These are phyloP conservation scores for Sanderia malayensis DNA, from an alignment of 30 jellyfish, hydroid and myxozoan genomes.

Conservation along the genomic window DNA sequence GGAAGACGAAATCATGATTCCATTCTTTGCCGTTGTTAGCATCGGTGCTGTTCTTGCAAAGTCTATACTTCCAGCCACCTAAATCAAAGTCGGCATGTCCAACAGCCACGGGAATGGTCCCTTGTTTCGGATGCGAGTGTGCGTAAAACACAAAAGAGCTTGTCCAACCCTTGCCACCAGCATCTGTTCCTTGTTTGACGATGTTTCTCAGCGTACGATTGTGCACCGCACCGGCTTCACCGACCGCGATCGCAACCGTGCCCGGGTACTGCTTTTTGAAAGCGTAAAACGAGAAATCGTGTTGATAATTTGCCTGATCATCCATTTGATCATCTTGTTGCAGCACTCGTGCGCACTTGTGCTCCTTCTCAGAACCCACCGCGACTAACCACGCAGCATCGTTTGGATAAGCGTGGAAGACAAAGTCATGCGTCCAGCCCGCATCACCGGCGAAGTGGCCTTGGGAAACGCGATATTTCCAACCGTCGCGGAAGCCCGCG, in stretches of 20 bases:
- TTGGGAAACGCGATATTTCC: constrained; percentile 49
- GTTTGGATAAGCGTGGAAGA: constrained; percentile 36
- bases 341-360: background rate
- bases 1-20: constrained; percentile 53
- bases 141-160: constrained; percentile 31
- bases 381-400: constrained; percentile 30
- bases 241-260: constrained; percentile 1
- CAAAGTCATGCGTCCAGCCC: constrained; percentile 65
- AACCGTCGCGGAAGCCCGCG: constrained; percentile 36
- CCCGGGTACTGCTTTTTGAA: background rate
- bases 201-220: constrained; percentile 14
- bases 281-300: background rate
- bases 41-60: constrained; percentile 34
- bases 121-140: constrained; percentile 30
- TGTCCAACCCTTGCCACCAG: constrained; percentile 44
- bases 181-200: constrained; percentile 7
- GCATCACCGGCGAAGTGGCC: constrained; percentile 40
- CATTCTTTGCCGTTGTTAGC: constrained; percentile 59
- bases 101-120: constrained; percentile 63
- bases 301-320: background rate
- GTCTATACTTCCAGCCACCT: constrained; percentile 48
- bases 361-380: constrained; percentile 37
- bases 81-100: constrained; percentile 45
- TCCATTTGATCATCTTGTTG: background rate
- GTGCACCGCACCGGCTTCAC: background rate